phyloP scores from a whole-genome alignment of 1,140 invertebrate genomes.

The Halesus radiatus region DNA sequence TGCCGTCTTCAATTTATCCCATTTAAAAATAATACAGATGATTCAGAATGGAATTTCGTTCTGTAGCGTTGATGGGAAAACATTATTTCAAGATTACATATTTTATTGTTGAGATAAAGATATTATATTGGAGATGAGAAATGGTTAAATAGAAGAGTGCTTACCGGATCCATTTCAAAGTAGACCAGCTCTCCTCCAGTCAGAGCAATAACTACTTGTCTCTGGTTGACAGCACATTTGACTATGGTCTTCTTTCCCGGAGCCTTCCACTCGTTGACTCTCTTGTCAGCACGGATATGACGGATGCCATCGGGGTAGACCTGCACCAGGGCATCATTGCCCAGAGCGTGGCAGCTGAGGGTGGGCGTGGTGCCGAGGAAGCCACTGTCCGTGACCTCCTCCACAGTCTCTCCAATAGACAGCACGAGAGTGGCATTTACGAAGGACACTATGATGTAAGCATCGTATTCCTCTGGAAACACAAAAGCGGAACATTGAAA shows the following conservation, averaged over 20 bases:
- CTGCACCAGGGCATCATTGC: slow-evolving; percentile 98
- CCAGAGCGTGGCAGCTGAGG: slow-evolving; percentile 95
- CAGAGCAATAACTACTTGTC: slow-evolving; percentile 98
- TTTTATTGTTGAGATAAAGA: too few relatives aligned
- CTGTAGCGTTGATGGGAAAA: slow-evolving; percentile 4
- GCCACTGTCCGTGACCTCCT: slow-evolving; percentile 99
- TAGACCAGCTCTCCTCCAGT: slow-evolving; percentile 98
- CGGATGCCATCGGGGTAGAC: slow-evolving; percentile 99
- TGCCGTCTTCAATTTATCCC: too few relatives aligned
- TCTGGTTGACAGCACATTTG: slow-evolving; percentile 98
- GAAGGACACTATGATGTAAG: slow-evolving; percentile 99
- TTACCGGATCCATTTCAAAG: slow-evolving; percentile 99
- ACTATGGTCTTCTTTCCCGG: slow-evolving; percentile 97
- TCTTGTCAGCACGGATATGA: slow-evolving; percentile 96
- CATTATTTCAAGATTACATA: not conserved
- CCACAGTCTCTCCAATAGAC: slow-evolving; percentile 99
- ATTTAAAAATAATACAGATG: too few relatives aligned
- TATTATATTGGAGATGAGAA: too few relatives aligned
- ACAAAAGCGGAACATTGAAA: slow-evolving; percentile 64
- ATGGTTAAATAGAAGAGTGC: slow-evolving; percentile 60
- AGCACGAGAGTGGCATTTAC: slow-evolving; percentile 99
- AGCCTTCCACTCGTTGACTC: slow-evolving; percentile 99
- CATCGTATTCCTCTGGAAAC: slow-evolving; percentile 96
- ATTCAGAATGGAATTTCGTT: not conserved
- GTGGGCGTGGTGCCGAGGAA: slow-evolving; percentile 99